Evolutionary conservation across 2,888 invertebrate genomes (phyloP).

Genomic region (Entomobrya proxima): DNA sequence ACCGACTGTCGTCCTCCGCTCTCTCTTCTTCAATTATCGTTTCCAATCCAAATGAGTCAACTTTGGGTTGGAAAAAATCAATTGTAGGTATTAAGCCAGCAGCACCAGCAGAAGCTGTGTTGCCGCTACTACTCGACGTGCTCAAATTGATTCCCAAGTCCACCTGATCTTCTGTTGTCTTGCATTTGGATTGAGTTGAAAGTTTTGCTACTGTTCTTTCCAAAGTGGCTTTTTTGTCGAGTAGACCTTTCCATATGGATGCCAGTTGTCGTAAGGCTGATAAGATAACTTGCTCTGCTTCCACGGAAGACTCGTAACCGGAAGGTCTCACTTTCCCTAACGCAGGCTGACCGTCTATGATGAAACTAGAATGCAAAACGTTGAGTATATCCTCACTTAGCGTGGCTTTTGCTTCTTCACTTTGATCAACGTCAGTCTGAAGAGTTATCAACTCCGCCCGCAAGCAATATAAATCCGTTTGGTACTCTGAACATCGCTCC

Average conservation of each 20-base stretch:
- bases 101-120: neutral
- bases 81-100: slow-evolving; percentile 42
- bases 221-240: slow-evolving; percentile 77
- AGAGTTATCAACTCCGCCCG: slow-evolving; percentile 74
- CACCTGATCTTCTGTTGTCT: slow-evolving; percentile 41
- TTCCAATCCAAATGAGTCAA: slow-evolving; percentile 75
- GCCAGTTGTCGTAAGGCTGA: slow-evolving; percentile 71
- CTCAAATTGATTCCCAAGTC: slow-evolving; percentile 56
- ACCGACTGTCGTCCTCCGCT: slow-evolving; percentile 72
- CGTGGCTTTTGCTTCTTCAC: slow-evolving; percentile 70
- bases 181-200: slow-evolving; percentile 70
- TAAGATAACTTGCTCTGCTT: slow-evolving; percentile 69
- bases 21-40: slow-evolving; percentile 75
- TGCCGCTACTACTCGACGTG: neutral
- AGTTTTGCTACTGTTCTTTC: slow-evolving; percentile 77
- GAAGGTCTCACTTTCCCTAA: slow-evolving; percentile 58
- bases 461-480: slow-evolving; percentile 73
- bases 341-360: slow-evolving; percentile 73
- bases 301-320: slow-evolving; percentile 59
- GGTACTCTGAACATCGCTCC: slow-evolving; percentile 74
- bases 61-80: slow-evolving; percentile 73
- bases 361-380: slow-evolving; percentile 72
- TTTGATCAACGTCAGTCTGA: slow-evolving; percentile 71
- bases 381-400: slow-evolving; percentile 72
- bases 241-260: slow-evolving; percentile 72